Base-by-base conservation (phyloP, 1,140 invertebrate species). In the Cotesia glomerata region DNA sequence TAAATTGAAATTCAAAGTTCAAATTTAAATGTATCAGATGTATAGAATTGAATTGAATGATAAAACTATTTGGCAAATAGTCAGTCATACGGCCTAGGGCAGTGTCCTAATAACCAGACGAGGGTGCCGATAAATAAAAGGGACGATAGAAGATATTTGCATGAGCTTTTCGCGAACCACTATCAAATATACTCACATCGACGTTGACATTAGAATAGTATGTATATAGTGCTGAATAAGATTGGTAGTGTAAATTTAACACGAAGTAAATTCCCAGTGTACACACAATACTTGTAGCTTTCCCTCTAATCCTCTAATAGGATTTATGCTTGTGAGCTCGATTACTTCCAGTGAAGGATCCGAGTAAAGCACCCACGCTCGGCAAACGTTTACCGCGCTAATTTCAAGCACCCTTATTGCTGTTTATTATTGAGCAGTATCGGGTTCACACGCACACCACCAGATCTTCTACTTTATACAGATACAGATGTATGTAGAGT, bases 261-360 rank as follows among this genome's bases (percentile, higher is more conserved):
- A 58, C 70, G 66, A 8, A 45, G 32, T 68, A 39, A 68, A 68
- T 68, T 68, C 66, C 66, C 66, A 68, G 34, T 34, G 39, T 72
- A 73, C 61, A 52, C 79, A 45, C 39, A 9, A 45, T 45, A 45
- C 39, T 71, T 78, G 63, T 35, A 62, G 52, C 14, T 16, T 69
- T 69, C 82, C 83, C 81, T 80, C 79, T 84, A 86, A 87, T 85
- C 86, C 82, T 83, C 79, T 86, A 87, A 87, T 86, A 84, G 85
- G 85, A 86, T 87, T 87, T 86, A 86, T 86, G 80, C 82, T 81
- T 78, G 79, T 78, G 79, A 81, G 84, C 85, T 86, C 85, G 80
- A 86, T 87, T 87, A 86, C 83, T 81, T 83, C 80, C 79, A 79
- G 78, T 86, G 81, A 79, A 82, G 80, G 80, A 83, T 81, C 81